Evolutionary conservation across 2,888 invertebrate genomes (phyloP), one percentile per base, ranked within the genome.

Genomic region (Acrobasis repandana): DNA sequence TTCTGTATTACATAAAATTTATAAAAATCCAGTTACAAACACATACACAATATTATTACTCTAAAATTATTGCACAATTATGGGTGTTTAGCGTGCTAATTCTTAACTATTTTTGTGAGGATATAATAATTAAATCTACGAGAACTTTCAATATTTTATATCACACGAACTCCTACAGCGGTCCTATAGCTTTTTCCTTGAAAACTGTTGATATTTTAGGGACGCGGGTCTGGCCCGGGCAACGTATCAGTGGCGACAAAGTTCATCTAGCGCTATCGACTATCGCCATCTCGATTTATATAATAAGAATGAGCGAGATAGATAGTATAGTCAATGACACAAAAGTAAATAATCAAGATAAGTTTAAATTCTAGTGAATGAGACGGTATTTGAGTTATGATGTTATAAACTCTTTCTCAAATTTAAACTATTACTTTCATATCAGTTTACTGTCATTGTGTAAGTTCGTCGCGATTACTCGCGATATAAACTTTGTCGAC

Each of bases 1-100:
- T 69, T 67, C 63, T 68, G 67, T 50, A 51, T 65, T 57, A 64
- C 67, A 70, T 72, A 62, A 69, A 63, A 65, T 66, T 68, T 65
- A 28, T 52, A 33, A 76, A 78, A 79, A 76, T 68, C 57, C 61
- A 67, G 61, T 63, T 68, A 70, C 60, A 65, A 63, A 66, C 65
- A 65, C 71, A 65, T 70, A 67, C 66, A 67, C 62, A 64, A 66
- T 61, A 62, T 61, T 67, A 61, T 65, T 54, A 43, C 70, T 74
- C 73, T 68, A 74, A 68, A 71, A 68, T 75, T 78, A 79, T 80
- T 83, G 82, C 80, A 79, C 78, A 69, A 71, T 64, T 59, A 62
- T 58, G 38, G 62, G 61, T 64, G 58, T 62, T 58, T 50, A 38
- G 36, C 43, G 38, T 54, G 6, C 52, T 54, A 54, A 14, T 16